phyloP scores from a whole-genome alignment of 2,797 vertebrate genomes.

The Hoplostethus mediterraneus region DNA sequence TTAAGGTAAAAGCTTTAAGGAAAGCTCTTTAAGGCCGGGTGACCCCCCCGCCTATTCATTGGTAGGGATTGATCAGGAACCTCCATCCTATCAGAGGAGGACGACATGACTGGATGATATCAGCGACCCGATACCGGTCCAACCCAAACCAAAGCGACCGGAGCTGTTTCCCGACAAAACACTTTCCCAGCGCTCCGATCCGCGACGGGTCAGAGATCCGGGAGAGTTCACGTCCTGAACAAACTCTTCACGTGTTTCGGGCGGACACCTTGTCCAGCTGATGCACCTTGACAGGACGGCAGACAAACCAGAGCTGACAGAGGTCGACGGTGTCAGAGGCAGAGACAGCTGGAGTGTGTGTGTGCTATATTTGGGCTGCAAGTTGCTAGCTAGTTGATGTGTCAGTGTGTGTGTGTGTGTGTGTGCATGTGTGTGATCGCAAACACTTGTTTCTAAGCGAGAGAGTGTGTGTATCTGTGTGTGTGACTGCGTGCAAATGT shows the following conservation, averaged over 20 bases:
- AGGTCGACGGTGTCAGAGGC: constrained; percentile 46
- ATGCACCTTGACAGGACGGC: constrained; percentile 87
- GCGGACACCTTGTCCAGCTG: constrained; percentile 82
- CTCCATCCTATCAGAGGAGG: too few species aligned
- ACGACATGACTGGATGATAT: too few species aligned
- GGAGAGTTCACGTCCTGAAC: too few species aligned
- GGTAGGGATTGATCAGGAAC: too few species aligned
- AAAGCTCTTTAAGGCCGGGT: too few species aligned
- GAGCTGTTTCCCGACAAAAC: too few species aligned
- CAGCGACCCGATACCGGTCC: too few species aligned
- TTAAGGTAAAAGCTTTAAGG: too few species aligned
- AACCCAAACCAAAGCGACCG: too few species aligned
- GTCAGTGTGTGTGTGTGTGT: constrained; percentile 16
- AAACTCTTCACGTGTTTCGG: constrained; percentile 28
- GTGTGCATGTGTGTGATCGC: background rate
- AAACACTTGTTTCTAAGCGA: background rate
- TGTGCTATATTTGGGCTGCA: constrained; percentile 45
- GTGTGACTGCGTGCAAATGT: background rate
- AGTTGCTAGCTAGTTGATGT: background rate
- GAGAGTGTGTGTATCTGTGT: background rate
- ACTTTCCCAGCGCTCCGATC: too few species aligned
- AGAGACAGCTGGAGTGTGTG: constrained; percentile 20
- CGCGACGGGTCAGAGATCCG: background rate
- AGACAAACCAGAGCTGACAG: constrained; percentile 63
- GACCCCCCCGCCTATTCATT: too few species aligned